phyloP scores from a whole-genome alignment of 2,113 vertebrate species.

The Engystomops pustulosus region DNA sequence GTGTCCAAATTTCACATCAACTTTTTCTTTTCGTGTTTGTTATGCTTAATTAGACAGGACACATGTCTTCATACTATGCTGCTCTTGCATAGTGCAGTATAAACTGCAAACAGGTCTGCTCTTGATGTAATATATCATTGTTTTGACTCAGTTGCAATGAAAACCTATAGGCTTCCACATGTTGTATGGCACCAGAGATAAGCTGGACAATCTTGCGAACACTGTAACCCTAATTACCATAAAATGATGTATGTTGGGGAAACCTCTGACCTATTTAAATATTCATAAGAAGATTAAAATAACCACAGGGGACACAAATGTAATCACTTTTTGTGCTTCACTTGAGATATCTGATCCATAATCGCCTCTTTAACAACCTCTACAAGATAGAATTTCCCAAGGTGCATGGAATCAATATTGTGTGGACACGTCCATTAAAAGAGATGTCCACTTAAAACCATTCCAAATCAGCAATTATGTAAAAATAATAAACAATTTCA shows the following conservation, averaged over 20 bases:
- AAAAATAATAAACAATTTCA: background rate
- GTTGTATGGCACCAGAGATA: background rate
- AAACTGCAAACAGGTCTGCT: too few relatives aligned
- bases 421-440: conserved; percentile 26
- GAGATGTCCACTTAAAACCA: conserved; percentile 4
- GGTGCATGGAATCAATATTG: background rate
- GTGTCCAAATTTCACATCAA: too few relatives aligned
- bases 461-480: background rate
- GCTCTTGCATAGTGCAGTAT: too few relatives aligned
- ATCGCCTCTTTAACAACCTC: conserved; percentile 42
- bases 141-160: background rate
- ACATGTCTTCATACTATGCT: too few relatives aligned
- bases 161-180: background rate
- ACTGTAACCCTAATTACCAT: conserved; percentile 31
- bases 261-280: conserved; percentile 34
- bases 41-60: too few relatives aligned
- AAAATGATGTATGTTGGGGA: conserved; percentile 22
- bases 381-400: conserved; percentile 28
- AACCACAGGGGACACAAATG: conserved; percentile 20
- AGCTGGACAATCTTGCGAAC: background rate
- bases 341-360: conserved; percentile 34
- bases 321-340: conserved; percentile 33
- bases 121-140: background rate
- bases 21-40: too few relatives aligned
- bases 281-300: conserved; percentile 34